Evolutionary conservation across 2,797 vertebrate species (phyloP).

Genomic region (Carapus acus): DNA sequence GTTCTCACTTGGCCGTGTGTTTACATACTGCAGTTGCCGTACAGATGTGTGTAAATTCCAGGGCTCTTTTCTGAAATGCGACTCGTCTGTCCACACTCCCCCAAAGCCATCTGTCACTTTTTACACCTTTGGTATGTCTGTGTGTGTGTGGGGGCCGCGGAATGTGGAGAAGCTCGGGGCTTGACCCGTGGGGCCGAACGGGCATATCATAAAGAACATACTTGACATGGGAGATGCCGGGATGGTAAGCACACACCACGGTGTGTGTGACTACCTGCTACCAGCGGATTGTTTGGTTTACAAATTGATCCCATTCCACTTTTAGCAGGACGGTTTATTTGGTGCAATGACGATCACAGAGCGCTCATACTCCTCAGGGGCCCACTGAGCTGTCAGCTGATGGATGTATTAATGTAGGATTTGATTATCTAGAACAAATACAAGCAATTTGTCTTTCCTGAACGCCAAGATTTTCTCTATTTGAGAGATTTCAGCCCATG

Average conservation of each 20-base stretch:
- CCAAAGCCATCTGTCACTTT: slow-evolving; percentile 55
- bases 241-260: too few relatives aligned
- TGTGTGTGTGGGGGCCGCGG: slow-evolving; percentile 36
- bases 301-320: slow-evolving; percentile 23
- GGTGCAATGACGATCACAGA: too few relatives aligned
- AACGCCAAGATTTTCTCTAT: too few relatives aligned
- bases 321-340: too few relatives aligned
- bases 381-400: too few relatives aligned
- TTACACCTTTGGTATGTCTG: slow-evolving; percentile 52
- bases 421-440: too few relatives aligned
- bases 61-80: slow-evolving; percentile 26
- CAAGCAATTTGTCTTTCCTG: too few relatives aligned
- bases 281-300: slow-evolving; percentile 29
- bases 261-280: background rate
- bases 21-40: slow-evolving; percentile 25
- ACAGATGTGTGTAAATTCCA: slow-evolving; percentile 44
- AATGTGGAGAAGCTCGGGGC: slow-evolving; percentile 49
- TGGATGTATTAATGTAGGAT: too few relatives aligned
- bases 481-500: too few relatives aligned
- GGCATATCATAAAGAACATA: background rate
- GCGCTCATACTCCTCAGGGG: too few relatives aligned
- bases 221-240: slow-evolving; percentile 7
- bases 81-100: slow-evolving; percentile 35
- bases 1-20: slow-evolving; percentile 1
- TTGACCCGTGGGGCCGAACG: slow-evolving; percentile 22